Base-by-base conservation (phyloP, 2,888 invertebrate species). In the Eretmocerus hayati region DNA sequence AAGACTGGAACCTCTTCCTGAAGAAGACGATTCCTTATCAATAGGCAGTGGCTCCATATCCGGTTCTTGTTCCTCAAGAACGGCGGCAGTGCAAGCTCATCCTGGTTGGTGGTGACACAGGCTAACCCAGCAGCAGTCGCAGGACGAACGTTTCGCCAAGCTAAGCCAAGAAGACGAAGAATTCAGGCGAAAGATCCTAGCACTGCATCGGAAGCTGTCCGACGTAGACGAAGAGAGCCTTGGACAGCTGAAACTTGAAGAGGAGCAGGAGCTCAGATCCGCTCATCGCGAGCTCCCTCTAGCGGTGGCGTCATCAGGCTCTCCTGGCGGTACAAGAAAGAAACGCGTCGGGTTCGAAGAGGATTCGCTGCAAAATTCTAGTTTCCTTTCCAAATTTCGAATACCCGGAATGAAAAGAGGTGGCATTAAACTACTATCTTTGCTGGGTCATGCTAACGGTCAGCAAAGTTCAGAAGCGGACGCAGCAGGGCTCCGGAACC, bases 1-100 rank as follows among this genome's bases (percentile, higher is more conserved):
- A 72, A 80, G 88, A 59, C 73, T 90, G 63, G 90, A 90, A 67
- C 89, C 90, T 42, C 77, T 90, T 5, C 80, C 87, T 56, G 89
- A 90, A 72, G 90, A 90, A 72, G 89, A 90, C 59, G 81, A 79
- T 52, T 85, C 86, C 19, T 64, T 72, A 3, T 54, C 54, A 13
- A 16, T 50, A 5, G 45, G 42, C 20, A 50, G 54, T 18, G 33
- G 47, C 9, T 15, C 13, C 13, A n/a, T n/a, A n/a, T n/a, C n/a
- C n/a, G n/a, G n/a, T n/a, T n/a, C n/a, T n/a, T n/a, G n/a, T n/a
- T n/a, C n/a, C n/a, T n/a, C n/a, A n/a, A 23, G 32, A n/a, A 38
- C 23, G 19, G 38, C 21, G 19, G 8, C 19, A 15, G 37, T 3
- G n/a, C 33, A 33, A 5, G n/a, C n/a, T n/a, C n/a, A n/a, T n/a